Evolutionary conservation across 2,797 vertebrate genomes (phyloP).

Genomic region (Sebastes itinus): DNA sequence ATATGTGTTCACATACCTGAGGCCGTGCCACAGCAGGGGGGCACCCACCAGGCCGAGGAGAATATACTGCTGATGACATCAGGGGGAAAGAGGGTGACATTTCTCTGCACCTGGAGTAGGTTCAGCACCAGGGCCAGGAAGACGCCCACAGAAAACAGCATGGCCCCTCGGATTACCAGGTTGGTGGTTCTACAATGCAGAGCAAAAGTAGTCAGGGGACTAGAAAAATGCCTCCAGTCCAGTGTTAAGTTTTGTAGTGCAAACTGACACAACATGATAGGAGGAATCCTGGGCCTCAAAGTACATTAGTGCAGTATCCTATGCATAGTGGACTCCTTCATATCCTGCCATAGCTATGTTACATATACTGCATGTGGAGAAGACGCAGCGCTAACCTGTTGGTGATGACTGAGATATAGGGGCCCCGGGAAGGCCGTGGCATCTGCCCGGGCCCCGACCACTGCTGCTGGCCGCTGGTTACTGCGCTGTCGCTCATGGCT

Average conservation of each 20-base stretch:
- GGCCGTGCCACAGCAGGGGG: constrained; percentile 93
- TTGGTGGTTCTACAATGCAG: constrained; percentile 79
- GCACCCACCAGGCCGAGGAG: constrained; percentile 97
- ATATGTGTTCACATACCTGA: constrained; percentile 82
- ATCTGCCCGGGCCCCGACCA: constrained; percentile 10
- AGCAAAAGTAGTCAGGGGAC: background rate
- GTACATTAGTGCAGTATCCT: background rate
- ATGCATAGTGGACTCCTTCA: background rate
- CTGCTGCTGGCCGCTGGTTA: constrained; percentile 33
- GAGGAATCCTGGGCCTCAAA: background rate
- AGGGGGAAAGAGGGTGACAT: constrained; percentile 94
- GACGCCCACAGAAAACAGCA: constrained; percentile 93
- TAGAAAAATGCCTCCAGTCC: background rate
- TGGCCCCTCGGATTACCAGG: constrained; percentile 87
- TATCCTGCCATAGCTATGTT: background rate
- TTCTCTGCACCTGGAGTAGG: constrained; percentile 95
- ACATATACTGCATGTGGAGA: background rate
- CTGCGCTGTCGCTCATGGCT: constrained; percentile 58
- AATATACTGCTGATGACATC: constrained; percentile 96
- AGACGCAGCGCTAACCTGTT: constrained; percentile 69
- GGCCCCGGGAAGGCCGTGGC: constrained; percentile 70
- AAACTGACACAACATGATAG: background rate
- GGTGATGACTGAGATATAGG: constrained; percentile 88
- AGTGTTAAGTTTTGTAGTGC: background rate
- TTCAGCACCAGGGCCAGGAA: constrained; percentile 94